Base-by-base conservation (phyloP, 2,888 invertebrate species). In the Lissocephala sabroskyi region DNA sequence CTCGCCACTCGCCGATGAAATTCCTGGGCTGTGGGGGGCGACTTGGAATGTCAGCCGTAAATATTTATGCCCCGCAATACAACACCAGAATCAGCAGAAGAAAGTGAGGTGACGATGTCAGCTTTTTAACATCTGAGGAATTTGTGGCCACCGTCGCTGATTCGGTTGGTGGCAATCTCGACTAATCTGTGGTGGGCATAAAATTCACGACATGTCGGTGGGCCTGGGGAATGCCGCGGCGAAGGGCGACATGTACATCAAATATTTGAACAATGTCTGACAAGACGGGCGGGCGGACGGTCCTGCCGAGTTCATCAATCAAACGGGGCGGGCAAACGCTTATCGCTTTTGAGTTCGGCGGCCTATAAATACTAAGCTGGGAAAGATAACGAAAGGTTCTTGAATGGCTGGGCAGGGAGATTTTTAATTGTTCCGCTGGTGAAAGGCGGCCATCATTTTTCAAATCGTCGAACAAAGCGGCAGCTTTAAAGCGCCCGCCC, bases 91-190 rank as follows among this genome's bases (percentile, higher is more conserved):
- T 6, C 11, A 26, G 26, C 11, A 26, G 17, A 40, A 19, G 23
- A 17, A 16, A 10, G 13, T 13, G 33, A 73, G 70, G 70, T 70
- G 70, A 70, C 66, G 70, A 62, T 64, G 73, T 73, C 65, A 63
- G 65, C 74, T 73, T 68, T 68, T 73, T 73, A 68, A 68, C 68
- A 73, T 73, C 68, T 73, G 63, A 52, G 68, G 68, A 68, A 68
- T 68, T 68, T 73, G 73, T 73, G 53, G 73, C 45, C 63, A n/a
- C n/a, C n/a, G n/a, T 68, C 65, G 62, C 65, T 65, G 58, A 53
- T 23, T 3, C 23, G 23, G 49, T 56, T 52, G 7, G 43, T 32
- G 45, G 51, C 63, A 68, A 68, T 73, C 73, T 65, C 56, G 61
- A 73, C 68, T 68, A 68, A 68, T 68, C 68, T 68, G 73, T 53